Evolutionary conservation across 2,113 vertebrate genomes (phyloP).

Genomic region (Hystrix brachyura): DNA sequence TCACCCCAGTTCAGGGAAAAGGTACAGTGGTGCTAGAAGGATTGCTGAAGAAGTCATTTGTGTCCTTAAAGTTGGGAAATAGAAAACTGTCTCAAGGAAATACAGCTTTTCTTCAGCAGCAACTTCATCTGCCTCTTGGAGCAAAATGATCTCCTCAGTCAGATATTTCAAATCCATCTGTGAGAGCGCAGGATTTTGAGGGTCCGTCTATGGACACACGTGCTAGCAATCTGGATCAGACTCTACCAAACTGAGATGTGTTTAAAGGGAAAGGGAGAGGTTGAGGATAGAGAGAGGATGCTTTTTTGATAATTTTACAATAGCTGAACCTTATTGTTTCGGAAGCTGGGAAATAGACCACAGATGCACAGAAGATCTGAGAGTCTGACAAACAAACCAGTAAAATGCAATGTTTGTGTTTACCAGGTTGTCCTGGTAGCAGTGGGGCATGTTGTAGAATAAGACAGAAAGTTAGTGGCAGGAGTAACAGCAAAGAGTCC

Average conservation of each 20-base stretch:
- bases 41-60: background rate
- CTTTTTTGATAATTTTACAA: slow-evolving; percentile 38
- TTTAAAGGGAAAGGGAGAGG: slow-evolving; percentile 51
- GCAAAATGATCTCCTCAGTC: background rate
- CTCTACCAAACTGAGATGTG: background rate
- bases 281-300: background rate
- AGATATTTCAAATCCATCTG: background rate
- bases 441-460: background rate
- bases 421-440: background rate
- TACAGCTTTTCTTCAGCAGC: background rate
- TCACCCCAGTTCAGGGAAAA: background rate
- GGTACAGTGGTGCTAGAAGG: background rate
- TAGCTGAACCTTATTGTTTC: background rate
- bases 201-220: background rate
- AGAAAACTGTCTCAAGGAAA: slow-evolving; percentile 23
- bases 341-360: background rate
- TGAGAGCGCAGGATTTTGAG: background rate
- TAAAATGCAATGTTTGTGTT: background rate
- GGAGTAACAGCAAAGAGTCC: background rate
- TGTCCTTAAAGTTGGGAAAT: background rate
- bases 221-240: background rate
- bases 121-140: background rate
- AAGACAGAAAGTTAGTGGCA: background rate
- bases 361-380: background rate
- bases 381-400: background rate